Percentiles rank a stretch among this genome's conserved stretches.
These are phyloP conservation scores for Gobio occitaniae DNA, from an alignment of 2,797 vertebrate genomes.

Conservation along the genomic window DNA sequence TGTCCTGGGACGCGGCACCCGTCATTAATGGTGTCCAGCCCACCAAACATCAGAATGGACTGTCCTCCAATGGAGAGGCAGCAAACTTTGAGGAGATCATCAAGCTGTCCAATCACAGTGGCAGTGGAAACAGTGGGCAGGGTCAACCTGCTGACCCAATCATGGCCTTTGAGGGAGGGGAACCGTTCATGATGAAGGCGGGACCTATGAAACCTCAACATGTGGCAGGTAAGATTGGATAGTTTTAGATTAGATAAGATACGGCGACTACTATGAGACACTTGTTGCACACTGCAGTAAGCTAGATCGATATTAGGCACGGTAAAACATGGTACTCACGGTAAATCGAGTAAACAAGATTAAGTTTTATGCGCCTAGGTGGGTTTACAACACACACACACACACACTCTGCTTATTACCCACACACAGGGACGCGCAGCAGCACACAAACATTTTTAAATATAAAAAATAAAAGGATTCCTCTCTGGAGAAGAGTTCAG, in stretches of 20 bases:
- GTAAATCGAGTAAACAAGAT: too few species aligned
- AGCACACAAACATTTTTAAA: too few species aligned
- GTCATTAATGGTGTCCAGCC: constrained; percentile 87
- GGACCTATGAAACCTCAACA: constrained; percentile 90
- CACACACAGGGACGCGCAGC: too few species aligned
- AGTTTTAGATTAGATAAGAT: background rate
- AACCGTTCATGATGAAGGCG: constrained; percentile 90
- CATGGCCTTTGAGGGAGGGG: constrained; percentile 86
- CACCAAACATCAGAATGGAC: constrained; percentile 86
- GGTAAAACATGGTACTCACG: too few species aligned
- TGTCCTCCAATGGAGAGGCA: constrained; percentile 80
- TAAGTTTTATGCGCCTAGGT: too few species aligned
- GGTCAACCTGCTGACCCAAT: constrained; percentile 76
- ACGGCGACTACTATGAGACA: too few species aligned
- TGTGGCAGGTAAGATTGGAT: constrained; percentile 85
- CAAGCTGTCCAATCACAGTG: constrained; percentile 73
- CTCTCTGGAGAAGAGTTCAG: too few species aligned
- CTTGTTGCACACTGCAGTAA: too few species aligned
- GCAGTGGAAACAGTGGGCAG: constrained; percentile 65
- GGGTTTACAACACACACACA: too few species aligned
- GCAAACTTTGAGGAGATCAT: constrained; percentile 75
- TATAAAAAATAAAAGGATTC: too few species aligned
- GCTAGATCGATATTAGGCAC: too few species aligned
- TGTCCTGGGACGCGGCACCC: constrained; percentile 56
- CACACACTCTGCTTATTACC: too few species aligned